Evolutionary conservation across 2,797 vertebrate species (phyloP), one percentile per base, ranked within the genome.

Genomic region (Allobates femoralis): DNA sequence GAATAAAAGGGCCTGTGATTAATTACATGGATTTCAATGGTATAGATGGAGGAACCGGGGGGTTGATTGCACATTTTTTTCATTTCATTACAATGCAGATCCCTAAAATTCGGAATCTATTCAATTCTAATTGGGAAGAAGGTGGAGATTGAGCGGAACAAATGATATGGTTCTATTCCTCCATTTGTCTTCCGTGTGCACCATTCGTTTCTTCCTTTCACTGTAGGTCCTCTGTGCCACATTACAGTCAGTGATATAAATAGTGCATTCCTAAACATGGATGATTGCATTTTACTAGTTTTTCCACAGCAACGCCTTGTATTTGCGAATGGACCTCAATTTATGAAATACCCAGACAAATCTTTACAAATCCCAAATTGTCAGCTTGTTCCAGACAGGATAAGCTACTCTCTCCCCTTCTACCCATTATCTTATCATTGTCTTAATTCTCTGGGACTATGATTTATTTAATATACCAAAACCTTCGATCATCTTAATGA

Each of bases 231-330:
- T 75, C 62, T 82, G 50, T 67, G n/a, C 30, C 73, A 53, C 73
- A 41, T 73, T 56, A 26, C 28, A 58, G 46, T 51, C 71, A 30
- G 60, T 16, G 51, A 56, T 77, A 77, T 53, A 86, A 86, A 86
- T 62, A 81, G 69, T 15, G 58, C 79, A 81, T 81, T 85, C 73
- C 75, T 78, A 75, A 46, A 46, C 81, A 84, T 53, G 83, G 83
- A 77, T 84, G 83, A 58, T 53, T 84, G 83, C 26, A 51, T 84
- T 84, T 84, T 77, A 84, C 81, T 74, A 75, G 55, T 41, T 58
- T 83, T 83, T 83, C 69, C 69, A 83, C 67, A 74, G 69, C 81
- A 62, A 62, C 55, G 55, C 81, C 69, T 74, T 74, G 26, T 58
- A 73, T 83, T 58, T 75, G 58, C 69, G 26, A 56, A 75, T 75